A percentile compares a stretch with the other conserved stretches of the same genome.
These are phyloP conservation scores for Trematocara zebra DNA, from an alignment of 2,113 vertebrate species.

Conservation along the genomic window DNA sequence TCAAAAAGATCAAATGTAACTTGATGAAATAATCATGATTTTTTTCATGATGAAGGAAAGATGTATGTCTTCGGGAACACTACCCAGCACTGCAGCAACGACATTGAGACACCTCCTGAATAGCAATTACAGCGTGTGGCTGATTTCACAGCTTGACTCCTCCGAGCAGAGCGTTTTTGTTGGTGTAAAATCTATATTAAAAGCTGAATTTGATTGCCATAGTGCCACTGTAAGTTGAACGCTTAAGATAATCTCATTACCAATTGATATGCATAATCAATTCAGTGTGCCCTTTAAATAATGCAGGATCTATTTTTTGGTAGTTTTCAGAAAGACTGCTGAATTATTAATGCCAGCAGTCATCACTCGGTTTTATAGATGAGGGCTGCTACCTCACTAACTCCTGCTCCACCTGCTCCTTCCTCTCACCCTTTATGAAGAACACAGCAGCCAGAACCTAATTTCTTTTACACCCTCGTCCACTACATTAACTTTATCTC, in stretches of 20 bases:
- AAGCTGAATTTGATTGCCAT: conserved; percentile 11
- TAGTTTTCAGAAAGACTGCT: conserved; percentile 44
- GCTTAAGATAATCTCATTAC: conserved; percentile 63
- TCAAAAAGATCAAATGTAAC: conserved; percentile 42
- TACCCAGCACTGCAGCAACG: background rate
- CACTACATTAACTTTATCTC: background rate
- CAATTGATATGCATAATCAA: conserved; percentile 67
- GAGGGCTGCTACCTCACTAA: conserved; percentile 21
- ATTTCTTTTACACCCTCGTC: background rate
- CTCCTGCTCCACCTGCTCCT: conserved; percentile 18
- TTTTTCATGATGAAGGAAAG: conserved; percentile 46
- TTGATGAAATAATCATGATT: conserved; percentile 34
- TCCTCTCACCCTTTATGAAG: background rate
- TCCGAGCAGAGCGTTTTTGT: background rate
- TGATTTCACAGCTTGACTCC: conserved; percentile 8
- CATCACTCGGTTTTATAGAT: conserved; percentile 43
- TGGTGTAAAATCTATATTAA: background rate
- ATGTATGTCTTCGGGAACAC: conserved; percentile 47
- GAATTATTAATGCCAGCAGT: conserved; percentile 62
- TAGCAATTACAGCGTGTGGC: conserved; percentile 29
- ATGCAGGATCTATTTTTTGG: conserved; percentile 54
- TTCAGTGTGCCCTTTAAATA: conserved; percentile 60
- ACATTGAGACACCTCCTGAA: conserved; percentile 49
- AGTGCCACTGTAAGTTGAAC: conserved; percentile 1
- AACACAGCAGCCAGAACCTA: background rate